These are phyloP conservation scores for Heliopora coerulea DNA, from an alignment of 92 coral and sea anemone genomes.

Conservation along the genomic window DNA sequence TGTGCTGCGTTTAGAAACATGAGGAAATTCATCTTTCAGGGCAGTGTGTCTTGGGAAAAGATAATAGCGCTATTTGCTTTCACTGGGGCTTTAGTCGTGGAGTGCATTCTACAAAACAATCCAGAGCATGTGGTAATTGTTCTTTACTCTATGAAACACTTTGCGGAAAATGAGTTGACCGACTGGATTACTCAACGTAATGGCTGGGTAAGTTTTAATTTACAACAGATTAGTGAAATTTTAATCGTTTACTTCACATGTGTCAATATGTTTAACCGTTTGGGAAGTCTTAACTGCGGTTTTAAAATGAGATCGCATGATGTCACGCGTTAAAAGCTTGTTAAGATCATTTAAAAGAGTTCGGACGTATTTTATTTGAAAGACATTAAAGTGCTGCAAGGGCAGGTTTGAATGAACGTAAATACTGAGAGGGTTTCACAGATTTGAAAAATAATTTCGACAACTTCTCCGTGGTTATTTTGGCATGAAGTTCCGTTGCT, in stretches of 20 bases:
- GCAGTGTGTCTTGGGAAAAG: slow-evolving; percentile 85
- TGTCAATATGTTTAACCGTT: neutral
- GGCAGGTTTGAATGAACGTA: too few relatives aligned
- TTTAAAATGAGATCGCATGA: too few relatives aligned
- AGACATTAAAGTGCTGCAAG: too few relatives aligned
- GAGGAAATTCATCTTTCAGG: slow-evolving; percentile 79
- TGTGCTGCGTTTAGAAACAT: slow-evolving; percentile 71
- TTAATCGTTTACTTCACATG: neutral
- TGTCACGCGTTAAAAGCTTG: too few relatives aligned
- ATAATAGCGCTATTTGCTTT: slow-evolving; percentile 83
- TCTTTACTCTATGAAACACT: slow-evolving; percentile 67
- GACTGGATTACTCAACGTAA: slow-evolving; percentile 87
- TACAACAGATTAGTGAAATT: neutral
- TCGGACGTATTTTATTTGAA: too few relatives aligned
- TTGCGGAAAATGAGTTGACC: slow-evolving; percentile 77
- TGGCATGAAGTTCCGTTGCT: too few relatives aligned
- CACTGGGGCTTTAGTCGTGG: slow-evolving; percentile 81
- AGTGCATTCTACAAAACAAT: slow-evolving; percentile 75
- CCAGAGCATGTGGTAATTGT: slow-evolving; percentile 80
- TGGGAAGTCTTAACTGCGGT: too few relatives aligned
- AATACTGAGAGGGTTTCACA: too few relatives aligned
- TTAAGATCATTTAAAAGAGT: too few relatives aligned
- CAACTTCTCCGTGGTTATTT: too few relatives aligned
- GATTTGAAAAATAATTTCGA: too few relatives aligned
- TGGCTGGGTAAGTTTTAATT: slow-evolving; percentile 81